Base-by-base conservation (phyloP, 2,888 invertebrate species). In the Melolontha melolontha region DNA sequence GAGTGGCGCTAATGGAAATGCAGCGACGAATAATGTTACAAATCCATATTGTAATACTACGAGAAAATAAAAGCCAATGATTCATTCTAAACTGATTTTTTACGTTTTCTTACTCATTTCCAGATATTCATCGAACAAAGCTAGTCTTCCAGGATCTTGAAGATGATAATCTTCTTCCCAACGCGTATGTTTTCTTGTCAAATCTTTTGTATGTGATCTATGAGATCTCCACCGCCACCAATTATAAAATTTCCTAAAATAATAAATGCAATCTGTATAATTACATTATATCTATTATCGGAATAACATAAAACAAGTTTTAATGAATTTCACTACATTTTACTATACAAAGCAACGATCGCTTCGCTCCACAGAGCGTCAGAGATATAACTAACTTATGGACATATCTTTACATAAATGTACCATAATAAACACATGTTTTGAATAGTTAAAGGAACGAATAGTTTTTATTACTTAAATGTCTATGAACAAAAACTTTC, bases 121-220 rank as follows among this genome's bases (percentile, higher is more conserved):
- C 40, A 98, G 86, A 79, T 98, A 98, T 82, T 98, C 98, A 78
- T 97, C 95, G 79, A 98, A 98, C 0, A 98, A 86, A 0, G 96
- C 96, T 69, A 97, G 86, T 63, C 94, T 86, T 5, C 95, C 95
- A 0, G 95, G 93, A 79, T 96, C 94, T 75, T 94, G 93, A 67
- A 98, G 87, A 75, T 96, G 94, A 83, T 95, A 97, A 82, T 98
- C 98, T 78, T 94, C 91, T 78, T 98, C 97, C 97, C 97, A 98
- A 1, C 90, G 87, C 81, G 92, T 92, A 79, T 94, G 92, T 2
- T 90, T 87, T 76, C 92, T 88, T 11, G 84, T 88, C 12, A 87
- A 87, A 79, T 94, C 91, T 73, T 91, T 90, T 0, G 93, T 93
- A 16, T 91, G 89, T 0, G 91, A 91, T 11, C 91, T 86, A 76